Percentiles rank a stretch among this genome's conserved stretches.
Evolutionary conservation across 2,113 vertebrate genomes (phyloP).

Genomic region (Phalacrocorax pelagicus): DNA sequence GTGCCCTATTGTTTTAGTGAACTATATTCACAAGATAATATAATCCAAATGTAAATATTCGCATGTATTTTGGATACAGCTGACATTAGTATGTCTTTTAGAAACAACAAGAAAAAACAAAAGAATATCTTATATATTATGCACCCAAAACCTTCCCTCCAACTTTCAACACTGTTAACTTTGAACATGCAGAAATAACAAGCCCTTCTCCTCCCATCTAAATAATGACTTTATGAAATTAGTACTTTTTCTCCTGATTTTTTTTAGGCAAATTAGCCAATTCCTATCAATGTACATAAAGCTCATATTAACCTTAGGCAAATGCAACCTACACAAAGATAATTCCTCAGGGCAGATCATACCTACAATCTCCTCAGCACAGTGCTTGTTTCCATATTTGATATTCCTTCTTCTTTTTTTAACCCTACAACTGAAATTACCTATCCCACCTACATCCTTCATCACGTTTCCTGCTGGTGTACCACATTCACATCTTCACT

Average conservation of each 20-base stretch:
- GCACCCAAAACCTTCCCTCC: neutral
- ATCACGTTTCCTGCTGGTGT: neutral
- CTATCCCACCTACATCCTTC: neutral
- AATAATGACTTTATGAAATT: neutral
- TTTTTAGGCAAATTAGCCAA: neutral
- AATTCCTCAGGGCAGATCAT: neutral
- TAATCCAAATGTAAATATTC: neutral
- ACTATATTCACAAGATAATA: neutral
- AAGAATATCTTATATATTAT: neutral
- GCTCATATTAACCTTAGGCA: neutral
- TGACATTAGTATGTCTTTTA: neutral
- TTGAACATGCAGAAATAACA: neutral
- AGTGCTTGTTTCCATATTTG: neutral
- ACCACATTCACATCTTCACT: neutral
- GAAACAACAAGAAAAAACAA: neutral
- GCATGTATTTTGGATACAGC: neutral
- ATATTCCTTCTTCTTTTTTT: neutral
- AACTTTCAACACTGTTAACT: neutral
- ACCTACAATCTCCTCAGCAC: neutral
- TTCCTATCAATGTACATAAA: neutral
- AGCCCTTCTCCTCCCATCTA: neutral
- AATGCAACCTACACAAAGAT: neutral
- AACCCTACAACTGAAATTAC: neutral
- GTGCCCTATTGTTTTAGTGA: neutral
- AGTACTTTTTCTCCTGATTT: neutral